Evolutionary conservation across 2,797 vertebrate genomes (phyloP).

Genomic region (Urosaurus nigricauda): DNA sequence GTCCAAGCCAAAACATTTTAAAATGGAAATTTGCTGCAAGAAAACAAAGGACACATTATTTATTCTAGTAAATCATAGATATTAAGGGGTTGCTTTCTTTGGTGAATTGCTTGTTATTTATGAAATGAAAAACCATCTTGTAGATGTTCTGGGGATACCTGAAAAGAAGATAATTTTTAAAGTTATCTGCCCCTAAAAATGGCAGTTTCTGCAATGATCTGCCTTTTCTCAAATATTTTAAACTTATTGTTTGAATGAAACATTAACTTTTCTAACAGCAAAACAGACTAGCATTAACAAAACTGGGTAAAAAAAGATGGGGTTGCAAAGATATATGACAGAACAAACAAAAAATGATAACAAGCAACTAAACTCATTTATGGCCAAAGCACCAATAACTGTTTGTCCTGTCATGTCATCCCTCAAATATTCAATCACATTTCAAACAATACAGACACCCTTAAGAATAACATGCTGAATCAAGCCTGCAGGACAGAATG

Average conservation of each 20-base stretch:
- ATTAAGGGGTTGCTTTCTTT: constrained; percentile 21
- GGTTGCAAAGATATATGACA: neutral
- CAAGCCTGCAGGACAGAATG: neutral
- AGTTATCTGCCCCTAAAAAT: neutral
- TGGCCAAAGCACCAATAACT: neutral
- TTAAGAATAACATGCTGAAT: neutral
- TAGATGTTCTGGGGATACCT: neutral
- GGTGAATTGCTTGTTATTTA: neutral
- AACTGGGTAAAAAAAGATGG: neutral
- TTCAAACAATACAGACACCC: neutral
- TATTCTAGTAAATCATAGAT: neutral
- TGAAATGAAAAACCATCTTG: neutral
- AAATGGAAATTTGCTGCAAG: constrained; percentile 67
- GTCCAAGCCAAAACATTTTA: constrained; percentile 55
- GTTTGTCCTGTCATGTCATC: neutral
- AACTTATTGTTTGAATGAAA: neutral
- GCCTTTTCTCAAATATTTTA: neutral
- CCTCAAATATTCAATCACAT: neutral
- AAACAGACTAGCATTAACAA: neutral
- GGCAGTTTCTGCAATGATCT: neutral
- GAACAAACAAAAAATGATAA: neutral
- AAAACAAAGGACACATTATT: constrained; percentile 46
- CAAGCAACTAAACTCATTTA: constrained; percentile 1
- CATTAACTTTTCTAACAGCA: neutral
- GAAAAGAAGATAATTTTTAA: neutral